Conservation (phyloP, 1,140 invertebrate species). For the Oedothorax gibbosus region DNA sequence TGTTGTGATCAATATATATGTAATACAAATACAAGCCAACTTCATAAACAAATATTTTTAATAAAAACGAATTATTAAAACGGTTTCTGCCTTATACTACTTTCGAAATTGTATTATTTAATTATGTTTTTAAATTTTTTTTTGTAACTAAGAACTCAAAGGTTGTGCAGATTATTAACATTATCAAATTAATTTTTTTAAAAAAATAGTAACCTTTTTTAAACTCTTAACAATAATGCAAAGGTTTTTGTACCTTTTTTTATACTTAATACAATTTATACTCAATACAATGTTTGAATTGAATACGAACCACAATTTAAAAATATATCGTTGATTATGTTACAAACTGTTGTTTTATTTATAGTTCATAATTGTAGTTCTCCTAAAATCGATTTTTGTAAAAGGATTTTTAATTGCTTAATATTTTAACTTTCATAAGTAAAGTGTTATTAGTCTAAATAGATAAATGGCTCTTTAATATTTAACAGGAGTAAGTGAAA, state of each 20-base stretch:
- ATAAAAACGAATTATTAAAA: too few relatives aligned
- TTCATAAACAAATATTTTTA: too few relatives aligned
- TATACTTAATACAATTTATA: too few relatives aligned
- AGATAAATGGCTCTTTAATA: too few relatives aligned
- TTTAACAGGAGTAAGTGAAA: too few relatives aligned
- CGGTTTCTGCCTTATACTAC: too few relatives aligned
- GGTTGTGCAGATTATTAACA: neutral
- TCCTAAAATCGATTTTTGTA: neutral
- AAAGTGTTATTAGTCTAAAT: neutral
- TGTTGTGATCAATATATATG: too few relatives aligned
- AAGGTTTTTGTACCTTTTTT: too few relatives aligned
- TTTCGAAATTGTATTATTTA: neutral
- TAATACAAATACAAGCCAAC: too few relatives aligned
- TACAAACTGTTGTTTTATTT: neutral
- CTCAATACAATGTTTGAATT: too few relatives aligned
- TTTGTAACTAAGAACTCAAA: neutral
- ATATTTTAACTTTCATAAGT: neutral
- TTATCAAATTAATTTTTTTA: neutral
- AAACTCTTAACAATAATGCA: too few relatives aligned
- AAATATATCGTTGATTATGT: neutral
- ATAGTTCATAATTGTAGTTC: neutral
- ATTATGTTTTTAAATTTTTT: neutral
- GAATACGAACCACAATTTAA: neutral
- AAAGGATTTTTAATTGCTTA: conserved; percentile 4
- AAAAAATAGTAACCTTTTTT: neutral